phyloP scores from a whole-genome alignment of 2,888 invertebrate genomes.

The Drosophila nigricruria region DNA sequence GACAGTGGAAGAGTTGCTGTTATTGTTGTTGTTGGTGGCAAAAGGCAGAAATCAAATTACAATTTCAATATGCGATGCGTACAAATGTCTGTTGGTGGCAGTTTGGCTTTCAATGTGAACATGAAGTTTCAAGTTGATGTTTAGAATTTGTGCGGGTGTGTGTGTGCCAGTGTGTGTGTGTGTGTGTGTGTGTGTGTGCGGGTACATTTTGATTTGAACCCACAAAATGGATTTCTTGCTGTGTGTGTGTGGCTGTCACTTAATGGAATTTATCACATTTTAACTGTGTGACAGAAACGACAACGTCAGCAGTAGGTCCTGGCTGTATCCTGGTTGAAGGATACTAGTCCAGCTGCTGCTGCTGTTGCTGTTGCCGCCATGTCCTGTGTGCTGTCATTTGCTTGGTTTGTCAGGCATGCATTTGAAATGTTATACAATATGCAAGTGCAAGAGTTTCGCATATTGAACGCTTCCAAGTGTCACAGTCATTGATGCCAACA shows the following conservation, averaged over 20 bases:
- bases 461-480: slow-evolving; percentile 67
- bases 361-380: slow-evolving; percentile 10
- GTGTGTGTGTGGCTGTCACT: slow-evolving; percentile 65
- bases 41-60: slow-evolving; percentile 79
- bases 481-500: slow-evolving; percentile 70
- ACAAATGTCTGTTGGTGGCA: slow-evolving; percentile 78
- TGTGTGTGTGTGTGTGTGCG: slow-evolving; percentile 32
- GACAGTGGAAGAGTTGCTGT: slow-evolving; percentile 49
- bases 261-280: slow-evolving; percentile 80
- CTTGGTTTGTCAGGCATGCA: slow-evolving; percentile 66
- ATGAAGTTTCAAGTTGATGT: slow-evolving; percentile 76
- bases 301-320: slow-evolving; percentile 55
- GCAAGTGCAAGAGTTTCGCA: slow-evolving; percentile 61
- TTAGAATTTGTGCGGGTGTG: slow-evolving; percentile 47
- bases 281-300: slow-evolving; percentile 74
- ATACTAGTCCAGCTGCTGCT: slow-evolving; percentile 46
- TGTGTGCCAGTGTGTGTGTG: slow-evolving; percentile 29
- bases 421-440: slow-evolving; percentile 70
- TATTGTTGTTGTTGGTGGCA: slow-evolving; percentile 65
- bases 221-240: slow-evolving; percentile 75
- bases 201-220: slow-evolving; percentile 63
- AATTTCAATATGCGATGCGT: slow-evolving; percentile 79
- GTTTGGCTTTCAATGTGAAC: slow-evolving; percentile 77
- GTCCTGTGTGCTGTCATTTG: slow-evolving; percentile 54
- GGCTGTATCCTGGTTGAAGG: slow-evolving; percentile 23